A percentile compares a stretch with the other conserved stretches of the same genome.
Evolutionary conservation across 2,113 vertebrate species (phyloP).

Genomic region (Anoura caudifer): DNA sequence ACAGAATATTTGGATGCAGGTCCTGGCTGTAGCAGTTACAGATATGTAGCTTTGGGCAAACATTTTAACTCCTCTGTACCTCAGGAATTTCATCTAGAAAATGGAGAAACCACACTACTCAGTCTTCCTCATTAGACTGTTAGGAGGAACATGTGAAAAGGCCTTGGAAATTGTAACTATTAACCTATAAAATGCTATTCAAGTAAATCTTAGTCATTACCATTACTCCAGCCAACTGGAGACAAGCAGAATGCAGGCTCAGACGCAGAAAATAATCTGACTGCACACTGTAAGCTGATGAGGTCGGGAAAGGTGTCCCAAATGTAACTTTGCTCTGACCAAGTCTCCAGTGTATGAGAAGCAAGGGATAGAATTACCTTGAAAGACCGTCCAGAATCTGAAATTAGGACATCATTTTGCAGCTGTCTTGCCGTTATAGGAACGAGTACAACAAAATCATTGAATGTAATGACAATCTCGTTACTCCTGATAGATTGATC

Average conservation of each 20-base stretch:
- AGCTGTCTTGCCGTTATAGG: conserved; percentile 47
- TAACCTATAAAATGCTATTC: conserved; percentile 21
- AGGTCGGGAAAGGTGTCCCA: background rate
- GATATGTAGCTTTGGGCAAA: background rate
- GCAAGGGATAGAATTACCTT: background rate
- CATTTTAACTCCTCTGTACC: background rate
- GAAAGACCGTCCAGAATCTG: background rate
- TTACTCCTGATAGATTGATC: conserved; percentile 73
- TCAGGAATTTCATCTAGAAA: background rate
- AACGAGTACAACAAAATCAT: conserved; percentile 12
- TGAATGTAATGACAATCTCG: conserved; percentile 53
- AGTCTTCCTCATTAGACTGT: background rate
- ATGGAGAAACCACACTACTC: background rate
- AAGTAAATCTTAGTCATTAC: conserved; percentile 33
- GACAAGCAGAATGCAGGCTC: background rate
- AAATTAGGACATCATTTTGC: conserved; percentile 24
- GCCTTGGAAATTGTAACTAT: conserved; percentile 5
- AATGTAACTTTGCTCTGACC: background rate
- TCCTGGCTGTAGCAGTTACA: background rate
- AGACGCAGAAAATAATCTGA: background rate
- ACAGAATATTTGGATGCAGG: background rate
- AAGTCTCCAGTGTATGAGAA: background rate
- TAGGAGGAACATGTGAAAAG: background rate
- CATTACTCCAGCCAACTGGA: background rate
- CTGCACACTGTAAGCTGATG: background rate